Evolutionary conservation across 2,888 invertebrate genomes (phyloP), one percentile per base, ranked within the genome.

Genomic region (Acleris cristana): DNA sequence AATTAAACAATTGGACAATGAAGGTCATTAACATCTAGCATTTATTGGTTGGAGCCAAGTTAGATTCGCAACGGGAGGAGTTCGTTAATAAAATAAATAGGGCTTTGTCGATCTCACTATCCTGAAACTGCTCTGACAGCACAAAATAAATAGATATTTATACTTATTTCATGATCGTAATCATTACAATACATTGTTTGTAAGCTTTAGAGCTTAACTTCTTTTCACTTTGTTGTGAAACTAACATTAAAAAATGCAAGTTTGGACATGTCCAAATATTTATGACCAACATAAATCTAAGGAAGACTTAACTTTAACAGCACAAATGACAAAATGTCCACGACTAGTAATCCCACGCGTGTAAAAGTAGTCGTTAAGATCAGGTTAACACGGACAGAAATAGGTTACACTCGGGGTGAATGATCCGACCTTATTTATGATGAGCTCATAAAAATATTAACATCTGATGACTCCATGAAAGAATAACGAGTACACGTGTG

Each of bases 361-460:
- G 75, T 73, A 74, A 72, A 73, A 75, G 73, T 67, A 45, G 48
- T 48, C 16, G 12, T 49, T 51, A 61, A 58, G 61, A 64, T 66
- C 72, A 75, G 76, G 76, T 76, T 77, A 78, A 79, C 76, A 69
- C 61, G 73, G 65, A 69, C 80, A 75, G 74, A 80, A 82, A 84
- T 84, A 82, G 78, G 65, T 64, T 60, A 71, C 70, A 53, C 51
- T 64, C 58, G 81, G 81, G 87, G 86, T 88, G 82, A 88, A 87
- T 62, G 87, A 76, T 78, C 86, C 69, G 63, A 71, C 70, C 79
- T 74, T 77, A 79, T 79, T 79, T 79, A 77, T 81, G 78, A 82
- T 83, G 81, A 74, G 78, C 80, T 83, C 83, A 81, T 86, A 86
- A 89, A 89, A 88, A 85, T 83, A 80, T 83, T 79, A 79, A 75